Evolutionary conservation across 2,113 vertebrate species (phyloP), one percentile per base, ranked within the genome.

Genomic region (Centropus bengalensis): DNA sequence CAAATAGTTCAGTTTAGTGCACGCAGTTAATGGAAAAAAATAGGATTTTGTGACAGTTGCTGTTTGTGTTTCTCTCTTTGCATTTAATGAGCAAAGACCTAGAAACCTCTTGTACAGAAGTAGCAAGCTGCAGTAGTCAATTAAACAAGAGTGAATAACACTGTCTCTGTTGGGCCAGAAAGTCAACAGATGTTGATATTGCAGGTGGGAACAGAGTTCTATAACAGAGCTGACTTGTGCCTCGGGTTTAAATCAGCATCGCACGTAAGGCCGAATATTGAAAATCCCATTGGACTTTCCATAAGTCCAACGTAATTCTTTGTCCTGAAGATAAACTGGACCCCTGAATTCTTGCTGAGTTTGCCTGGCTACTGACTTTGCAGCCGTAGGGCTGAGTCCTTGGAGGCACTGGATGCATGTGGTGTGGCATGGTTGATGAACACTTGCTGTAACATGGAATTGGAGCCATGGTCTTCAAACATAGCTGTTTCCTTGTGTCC

Each of bases 321-420:
- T 70, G 14, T 28, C 54, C 66, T 71, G 74, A 87, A 70, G 88
- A 47, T 14, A 22, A 81, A 36, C 18, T 10, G 9, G 8, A 33
- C 8, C 5, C 14, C 55, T 42, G 33, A 63, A 63, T 63, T 64
- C 40, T 51, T 76, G 49, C 40, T 45, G 30, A 3, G 8, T 88
- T 91, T 79, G 13, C 38, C 75, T 33, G 54, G 38, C 64, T 66
- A 40, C 60, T 77, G 8, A 10, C 18, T 2, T 4, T 19, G 40
- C 6, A 42, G 78, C 56, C 0, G 0, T 8, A 2, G 74, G 10
- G 45, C 45, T 93, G 0, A 0, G 9, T 71, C 20, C 56, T 27
- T n/a, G 30, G 8, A 19, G n/a, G 40, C 3, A 2, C 17, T 45
- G 79, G 45, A 18, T 18, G 22, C 67, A 14, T 3, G 2, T 4